Evolutionary conservation across 2,888 invertebrate genomes (phyloP), one percentile per base, ranked within the genome.

Genomic region (Dynastes grantii): DNA sequence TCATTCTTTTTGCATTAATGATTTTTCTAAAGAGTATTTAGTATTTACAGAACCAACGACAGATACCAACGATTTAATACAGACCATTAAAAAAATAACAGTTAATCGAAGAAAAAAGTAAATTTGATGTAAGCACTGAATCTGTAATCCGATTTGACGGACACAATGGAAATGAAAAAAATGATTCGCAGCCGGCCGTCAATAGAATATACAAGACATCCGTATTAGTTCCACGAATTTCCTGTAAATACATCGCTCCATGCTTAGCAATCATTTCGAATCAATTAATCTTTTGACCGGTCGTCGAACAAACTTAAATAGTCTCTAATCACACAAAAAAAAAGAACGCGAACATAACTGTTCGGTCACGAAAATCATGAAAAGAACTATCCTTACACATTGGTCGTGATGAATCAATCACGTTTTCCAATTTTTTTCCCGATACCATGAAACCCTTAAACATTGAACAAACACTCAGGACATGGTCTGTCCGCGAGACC

Each of bases 381-480:
- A 81, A 80, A 78, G 77, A 80, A 78, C 61, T 73, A 75, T 71
- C 73, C 64, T 75, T 71, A 67, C 76, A 77, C 77, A 77, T 37
- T 45, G 67, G 78, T 81, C 81, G 81, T 81, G 81, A 81, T 81
- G 80, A 78, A 80, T 79, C 80, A 82, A 81, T 82, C 81, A 82
- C 80, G 81, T 78, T 81, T 79, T 63, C 76, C 45, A 70, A 71
- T 79, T 79, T 82, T 76, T 53, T 32, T 22, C 16, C 16, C 61
- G 63, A 55, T 78, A 32, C 53, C 75, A 77, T 40, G 45, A 40
- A 40, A 53, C 73, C 68, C 68, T 75, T 68, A 79, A 79, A 81
- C 81, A 81, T 81, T 81, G n/a, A 77, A 53, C 70, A 61, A 45
- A 76, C 79, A 67, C 76, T 81, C 79, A 76, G 78, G 77, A 81